phyloP scores from a whole-genome alignment of 2,797 vertebrate genomes.

The Columba guinea region DNA sequence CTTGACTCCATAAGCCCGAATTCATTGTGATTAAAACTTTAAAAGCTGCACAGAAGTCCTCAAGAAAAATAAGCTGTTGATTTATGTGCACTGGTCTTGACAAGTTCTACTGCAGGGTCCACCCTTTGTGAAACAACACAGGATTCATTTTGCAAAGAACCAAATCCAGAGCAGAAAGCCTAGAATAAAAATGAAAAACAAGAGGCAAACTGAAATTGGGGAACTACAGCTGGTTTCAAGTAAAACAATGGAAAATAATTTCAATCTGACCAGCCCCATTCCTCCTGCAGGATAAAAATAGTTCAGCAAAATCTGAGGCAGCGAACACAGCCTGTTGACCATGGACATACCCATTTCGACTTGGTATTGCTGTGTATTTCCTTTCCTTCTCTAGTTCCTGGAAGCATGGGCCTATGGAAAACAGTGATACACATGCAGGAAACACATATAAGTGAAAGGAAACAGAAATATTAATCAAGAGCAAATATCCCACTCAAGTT shows the following conservation, averaged over 20 bases:
- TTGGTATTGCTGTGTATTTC: neutral
- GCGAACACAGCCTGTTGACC: neutral
- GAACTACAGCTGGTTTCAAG: neutral
- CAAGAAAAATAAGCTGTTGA: conserved; percentile 12
- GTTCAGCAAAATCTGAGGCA: neutral
- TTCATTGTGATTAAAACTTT: conserved; percentile 86
- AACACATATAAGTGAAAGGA: neutral
- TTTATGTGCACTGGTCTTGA: neutral
- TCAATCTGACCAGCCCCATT: neutral
- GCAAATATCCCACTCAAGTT: neutral
- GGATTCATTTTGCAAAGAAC: conserved; percentile 59
- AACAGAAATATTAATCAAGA: neutral
- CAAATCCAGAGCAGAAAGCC: conserved; percentile 61
- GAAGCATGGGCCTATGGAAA: neutral
- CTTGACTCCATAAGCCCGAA: conserved; percentile 95
- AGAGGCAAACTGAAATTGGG: neutral
- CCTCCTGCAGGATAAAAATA: neutral
- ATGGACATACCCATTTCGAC: neutral
- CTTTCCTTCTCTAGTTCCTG: neutral
- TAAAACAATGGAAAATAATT: neutral
- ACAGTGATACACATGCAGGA: neutral
- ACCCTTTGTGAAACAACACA: conserved; percentile 32
- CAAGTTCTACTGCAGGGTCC: conserved; percentile 50
- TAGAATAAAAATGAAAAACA: conserved; percentile 17
- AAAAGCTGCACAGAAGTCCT: conserved; percentile 36